Evolutionary conservation across 2,797 vertebrate genomes (phyloP), one percentile per base, ranked within the genome.

Genomic region (Pempheris klunzingeri): DNA sequence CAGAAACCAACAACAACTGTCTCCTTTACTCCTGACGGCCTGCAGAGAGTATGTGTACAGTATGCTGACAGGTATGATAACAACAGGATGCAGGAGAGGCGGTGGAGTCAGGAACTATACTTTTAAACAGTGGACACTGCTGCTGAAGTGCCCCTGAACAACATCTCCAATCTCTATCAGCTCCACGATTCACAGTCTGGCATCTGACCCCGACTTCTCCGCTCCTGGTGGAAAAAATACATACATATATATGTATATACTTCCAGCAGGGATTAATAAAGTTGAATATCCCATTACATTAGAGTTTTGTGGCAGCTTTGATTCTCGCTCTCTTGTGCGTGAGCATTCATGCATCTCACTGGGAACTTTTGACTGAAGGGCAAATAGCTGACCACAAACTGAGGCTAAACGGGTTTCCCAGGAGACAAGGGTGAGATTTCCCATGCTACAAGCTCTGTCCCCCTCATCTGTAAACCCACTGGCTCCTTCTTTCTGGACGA

Each of bases 381-480:
- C 83, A 83, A 90, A 92, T 88, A 89, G 82, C 81, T 86, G 85
- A 90, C 87, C 83, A 77, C 80, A 90, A 83, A 59, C 83, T 71
- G 78, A 85, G 69, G 79, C 87, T 81, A 66, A 74, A 78, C 80
- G 79, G 84, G 93, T 94, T 90, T 91, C 93, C 91, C 78, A 71
- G 90, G 91, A 90, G 87, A 94, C 87, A 15, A 15, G 72, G 72
- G 79, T 47, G 74, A 89, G 75, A 90, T 84, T 87, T 91, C 87
- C 83, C 87, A 92, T 77, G 82, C 74, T 76, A 62, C 69, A 67
- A 67, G 71, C 14, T 66, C 54, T 32, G 44, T 38, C 60, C 74
- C 13, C 30, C 62, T 75, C 46, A 72, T 82, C 63, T 71, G 52
- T 24, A 54, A 78, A 60, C 47, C 41, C 24, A 5, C 50, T 36